Percentiles rank a stretch among this genome's conserved stretches.
Conservation (phyloP, 2,888 invertebrate species). For the Zaprionus lineosus region DNA sequence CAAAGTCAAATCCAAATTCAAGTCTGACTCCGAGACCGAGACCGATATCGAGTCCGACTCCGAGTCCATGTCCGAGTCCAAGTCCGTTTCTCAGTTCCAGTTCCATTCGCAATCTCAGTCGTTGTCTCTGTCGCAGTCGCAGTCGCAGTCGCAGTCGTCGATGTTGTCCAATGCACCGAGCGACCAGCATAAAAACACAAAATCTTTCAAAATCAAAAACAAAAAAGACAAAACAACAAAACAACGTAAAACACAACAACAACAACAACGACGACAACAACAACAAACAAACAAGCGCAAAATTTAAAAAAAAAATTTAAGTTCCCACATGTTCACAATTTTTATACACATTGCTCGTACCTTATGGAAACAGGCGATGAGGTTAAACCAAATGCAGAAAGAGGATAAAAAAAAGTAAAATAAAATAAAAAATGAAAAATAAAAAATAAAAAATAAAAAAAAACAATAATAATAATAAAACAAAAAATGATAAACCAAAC, state of each 20-base stretch:
- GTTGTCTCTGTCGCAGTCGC: conserved; percentile 21
- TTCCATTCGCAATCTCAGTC: not conserved
- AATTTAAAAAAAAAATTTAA: conserved; percentile 47
- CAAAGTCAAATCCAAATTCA: conserved; percentile 42
- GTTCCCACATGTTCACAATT: conserved; percentile 80
- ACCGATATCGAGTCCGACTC: conserved; percentile 2
- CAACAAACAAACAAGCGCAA: conserved; percentile 51
- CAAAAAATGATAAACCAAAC: conserved; percentile 35
- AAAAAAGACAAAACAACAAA: too few species aligned
- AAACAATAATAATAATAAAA: conserved; percentile 5
- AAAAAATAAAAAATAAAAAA: conserved; percentile 20
- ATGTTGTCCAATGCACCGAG: conserved; percentile 63
- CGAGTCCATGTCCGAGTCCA: not conserved
- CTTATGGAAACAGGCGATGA: conserved; percentile 52
- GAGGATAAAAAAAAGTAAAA: conserved; percentile 20
- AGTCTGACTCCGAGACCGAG: conserved; percentile 13
- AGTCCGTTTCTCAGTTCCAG: not conserved
- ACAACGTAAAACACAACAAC: too few species aligned
- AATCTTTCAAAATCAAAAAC: too few species aligned
- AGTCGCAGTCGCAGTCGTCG: conserved; percentile 31
- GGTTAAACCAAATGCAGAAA: conserved; percentile 19
- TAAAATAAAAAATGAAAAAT: conserved; percentile 15
- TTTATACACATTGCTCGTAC: conserved; percentile 67
- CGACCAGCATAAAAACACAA: conserved; percentile 65
- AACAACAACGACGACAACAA: too few species aligned